Base-by-base conservation (phyloP, 2,113 vertebrate species). In the Hiodon tergisus region DNA sequence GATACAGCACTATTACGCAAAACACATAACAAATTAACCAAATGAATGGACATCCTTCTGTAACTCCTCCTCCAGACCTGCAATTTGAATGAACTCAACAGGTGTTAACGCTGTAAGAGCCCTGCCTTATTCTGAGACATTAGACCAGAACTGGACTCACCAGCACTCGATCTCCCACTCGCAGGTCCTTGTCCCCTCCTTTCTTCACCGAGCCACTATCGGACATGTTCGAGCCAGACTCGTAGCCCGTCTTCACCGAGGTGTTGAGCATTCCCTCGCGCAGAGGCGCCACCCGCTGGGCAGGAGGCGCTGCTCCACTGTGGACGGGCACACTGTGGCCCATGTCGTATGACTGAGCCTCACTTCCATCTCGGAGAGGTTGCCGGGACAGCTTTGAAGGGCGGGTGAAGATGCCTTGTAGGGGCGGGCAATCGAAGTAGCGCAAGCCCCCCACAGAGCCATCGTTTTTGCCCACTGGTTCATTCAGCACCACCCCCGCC, bases 131-230 rank as follows among this genome's bases (percentile, higher is more conserved):
- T 31, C 31, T 10, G 5, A 5, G 10, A 57, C 10, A 57, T 7
- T 57, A 31, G 31, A 31, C 5, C 5, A 55, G 47, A 17, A 4
- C 9, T 2, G 59, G 10, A 85, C 96, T 96, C 89, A 99, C 97
- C 93, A 99, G 86, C 81, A 99, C 97, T 0, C 97, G 94, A 71
- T 99, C 97, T 78, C 97, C 97, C 0, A 95, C 88, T 51, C 93
- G 88, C 0, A 99, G 88, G 67, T 99, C 97, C 85, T 98, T 98
- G 60, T 99, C 97, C 0, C 95, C 96, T 0, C 90, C 93, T 16
- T 96, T 97, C 83, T 99, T 98, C 16, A 98, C 96, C 0, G 97
- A 99, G 0, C 97, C 97, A 0, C 95, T 99, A 91, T 99, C 97
- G 0, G 97, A 99, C 61, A 99, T 94, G 89, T 99, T 99, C 14